Base-by-base conservation (phyloP, 2,797 vertebrate genomes). In the Pipistrellus nathusii region DNA sequence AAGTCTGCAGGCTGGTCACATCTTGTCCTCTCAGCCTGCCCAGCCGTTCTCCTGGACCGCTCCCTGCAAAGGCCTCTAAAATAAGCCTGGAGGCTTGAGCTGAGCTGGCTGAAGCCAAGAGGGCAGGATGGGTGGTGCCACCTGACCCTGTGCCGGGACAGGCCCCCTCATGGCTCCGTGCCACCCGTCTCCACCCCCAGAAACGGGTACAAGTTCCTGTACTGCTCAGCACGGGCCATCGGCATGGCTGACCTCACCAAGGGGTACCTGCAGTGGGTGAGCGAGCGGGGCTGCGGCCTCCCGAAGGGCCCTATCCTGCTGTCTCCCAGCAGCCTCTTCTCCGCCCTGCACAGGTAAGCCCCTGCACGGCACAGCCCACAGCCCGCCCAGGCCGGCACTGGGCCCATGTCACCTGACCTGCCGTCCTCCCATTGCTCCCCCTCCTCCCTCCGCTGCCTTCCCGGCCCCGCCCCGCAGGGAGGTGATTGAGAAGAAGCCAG, bases 131-230 rank as follows among this genome's bases (percentile, higher is more conserved):
- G 27, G 21, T 14, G 27, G 1, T 17, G 17, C 14, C 27, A 62
- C 6, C 25, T 30, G 57, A 30, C 57, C 57, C 57, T 62, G 57
- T 13, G 57, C 57, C 2, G 4, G 25, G 57, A 27, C 25, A 62
- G 57, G 12, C 25, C 12, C 25, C 59, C 62, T 83, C 77, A 88
- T 8, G n/a, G 18, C 51, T 85, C 35, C 78, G 17, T 68, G 32
- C 9, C 64, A 32, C 64, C 30, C 35, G 2, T 55, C 11, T 25
- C 53, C 88, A 13, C 71, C 41, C 91, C 44, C 95, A 99, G 99
- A 98, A 99, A 99, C 1, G 99, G 99, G 75, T 99, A 99, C 96
- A 99, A 99, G 97, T 99, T 99, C 98, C 98, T 99, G 92, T 99
- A 99, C 96, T 99, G 99, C 96, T 99, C 99, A 0, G 99, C 99